These are phyloP conservation scores for Orthosia gothica DNA, from an alignment of 2,888 invertebrate genomes.

Conservation along the genomic window DNA sequence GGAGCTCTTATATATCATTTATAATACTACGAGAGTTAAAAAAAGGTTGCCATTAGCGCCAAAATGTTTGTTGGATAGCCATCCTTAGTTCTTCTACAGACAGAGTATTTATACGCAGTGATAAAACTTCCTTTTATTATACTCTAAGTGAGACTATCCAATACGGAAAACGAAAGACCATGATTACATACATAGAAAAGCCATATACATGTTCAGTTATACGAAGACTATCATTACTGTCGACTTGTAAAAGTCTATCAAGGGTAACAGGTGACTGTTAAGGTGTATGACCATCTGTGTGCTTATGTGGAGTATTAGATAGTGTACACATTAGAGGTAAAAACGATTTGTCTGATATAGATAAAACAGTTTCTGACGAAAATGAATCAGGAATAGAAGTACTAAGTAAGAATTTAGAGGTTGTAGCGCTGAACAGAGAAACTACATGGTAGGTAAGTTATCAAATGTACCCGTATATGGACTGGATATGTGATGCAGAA, in stretches of 20 bases:
- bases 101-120: background rate
- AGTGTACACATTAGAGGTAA: background rate
- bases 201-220: constrained; percentile 14
- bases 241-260: constrained; percentile 29
- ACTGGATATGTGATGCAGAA: no score
- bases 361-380: background rate
- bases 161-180: constrained; percentile 11
- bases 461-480: no score
- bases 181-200: background rate
- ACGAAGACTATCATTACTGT: constrained; percentile 21
- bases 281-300: constrained; percentile 41
- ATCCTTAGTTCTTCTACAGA: no score
- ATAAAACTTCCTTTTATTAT: background rate
- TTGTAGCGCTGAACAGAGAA: no score
- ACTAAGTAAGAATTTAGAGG: no score
- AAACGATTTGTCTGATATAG: background rate
- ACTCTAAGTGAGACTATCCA: background rate
- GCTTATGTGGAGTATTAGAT: background rate
- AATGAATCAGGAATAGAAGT: no score
- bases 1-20: no score
- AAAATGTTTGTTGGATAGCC: no score
- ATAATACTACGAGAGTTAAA: no score
- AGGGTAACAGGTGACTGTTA: constrained; percentile 51
- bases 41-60: no score
- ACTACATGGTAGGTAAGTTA: no score